Base-by-base conservation (phyloP, 1,140 invertebrate species). In the Lucilia sericata region DNA sequence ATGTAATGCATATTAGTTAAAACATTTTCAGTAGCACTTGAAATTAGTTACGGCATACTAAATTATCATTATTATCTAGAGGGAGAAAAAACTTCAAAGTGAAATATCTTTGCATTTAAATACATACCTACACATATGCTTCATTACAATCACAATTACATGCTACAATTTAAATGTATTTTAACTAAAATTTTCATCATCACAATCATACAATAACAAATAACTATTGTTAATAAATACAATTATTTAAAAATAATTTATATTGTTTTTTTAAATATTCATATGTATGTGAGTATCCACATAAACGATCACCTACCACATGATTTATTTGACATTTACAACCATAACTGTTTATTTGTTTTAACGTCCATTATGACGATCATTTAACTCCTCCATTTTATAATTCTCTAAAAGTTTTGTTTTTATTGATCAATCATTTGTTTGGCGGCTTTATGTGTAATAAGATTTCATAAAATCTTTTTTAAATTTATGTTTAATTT, bases 401-500 rank as follows among this genome's bases (percentile, higher is more conserved):
- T 42, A 42, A 42, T 42, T 42, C 42, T 10, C 7, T 42, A 42
- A 42, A 42, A 42, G 42, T 42, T 42, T 42, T 10, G 5, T 7
- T 42, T 42, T 42, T 42, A 42, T 42, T 42, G 42, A 42, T 42
- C 42, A 42, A 42, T 42, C 42, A 42, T 42, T 42, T 42, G 42
- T 42, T 42, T 42, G 42, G 42, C 42, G 42, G 42, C 42, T 78
- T 86, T 78, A 83, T 51, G 74, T 30, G 14, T 42, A 75, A n/a
- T 81, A 65, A 82, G 74, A 60, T 19, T 75, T 83, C 81, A 84
- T 70, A 85, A 65, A 84, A 88, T 88, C 86, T 88, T 87, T 83
- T 89, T 42, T 42, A 42, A 42, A 42, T 42, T 42, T 7, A 42
- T 42, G 5, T 42, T 42, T 8, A 8, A 42, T 42, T 42, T 42